Evolutionary conservation across 2,888 invertebrate genomes (phyloP).

Genomic region (Drosophila ezoana): DNA sequence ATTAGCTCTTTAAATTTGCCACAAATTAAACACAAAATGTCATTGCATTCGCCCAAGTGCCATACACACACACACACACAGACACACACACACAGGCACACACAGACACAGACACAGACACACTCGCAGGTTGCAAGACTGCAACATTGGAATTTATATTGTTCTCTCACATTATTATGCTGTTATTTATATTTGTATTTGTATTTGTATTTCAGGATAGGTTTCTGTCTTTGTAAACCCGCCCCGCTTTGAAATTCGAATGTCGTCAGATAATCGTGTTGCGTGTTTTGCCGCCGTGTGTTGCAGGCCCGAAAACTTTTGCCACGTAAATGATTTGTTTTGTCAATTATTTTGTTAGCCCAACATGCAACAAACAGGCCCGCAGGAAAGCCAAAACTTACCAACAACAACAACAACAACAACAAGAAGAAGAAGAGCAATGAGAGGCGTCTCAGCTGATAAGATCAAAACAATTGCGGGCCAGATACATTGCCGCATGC

Average conservation of each 20-base stretch:
- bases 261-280: slow-evolving; percentile 72
- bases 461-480: slow-evolving; percentile 73
- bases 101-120: neutral
- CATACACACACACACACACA: neutral
- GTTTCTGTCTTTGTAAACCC: slow-evolving; percentile 13
- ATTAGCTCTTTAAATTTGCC: slow-evolving; percentile 24
- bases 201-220: slow-evolving; percentile 46
- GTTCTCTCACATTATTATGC: slow-evolving; percentile 59
- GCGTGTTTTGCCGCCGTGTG: slow-evolving; percentile 74
- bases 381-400: slow-evolving; percentile 17
- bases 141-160: slow-evolving; percentile 48
- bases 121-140: slow-evolving; percentile 7
- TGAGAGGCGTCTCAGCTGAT: slow-evolving; percentile 53
- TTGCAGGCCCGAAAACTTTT: slow-evolving; percentile 72
- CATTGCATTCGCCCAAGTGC: slow-evolving; percentile 17
- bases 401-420: slow-evolving; percentile 8
- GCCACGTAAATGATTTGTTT: slow-evolving; percentile 81
- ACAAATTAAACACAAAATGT: slow-evolving; percentile 18
- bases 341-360: slow-evolving; percentile 80
- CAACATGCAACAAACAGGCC: slow-evolving; percentile 68
- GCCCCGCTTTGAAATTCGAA: neutral
- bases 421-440: neutral
- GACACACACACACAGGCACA: neutral
- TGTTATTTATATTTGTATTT: slow-evolving; percentile 69
- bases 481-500: slow-evolving; percentile 31